Base-by-base conservation (phyloP, 2,888 invertebrate species). In the Andrena dorsata region DNA sequence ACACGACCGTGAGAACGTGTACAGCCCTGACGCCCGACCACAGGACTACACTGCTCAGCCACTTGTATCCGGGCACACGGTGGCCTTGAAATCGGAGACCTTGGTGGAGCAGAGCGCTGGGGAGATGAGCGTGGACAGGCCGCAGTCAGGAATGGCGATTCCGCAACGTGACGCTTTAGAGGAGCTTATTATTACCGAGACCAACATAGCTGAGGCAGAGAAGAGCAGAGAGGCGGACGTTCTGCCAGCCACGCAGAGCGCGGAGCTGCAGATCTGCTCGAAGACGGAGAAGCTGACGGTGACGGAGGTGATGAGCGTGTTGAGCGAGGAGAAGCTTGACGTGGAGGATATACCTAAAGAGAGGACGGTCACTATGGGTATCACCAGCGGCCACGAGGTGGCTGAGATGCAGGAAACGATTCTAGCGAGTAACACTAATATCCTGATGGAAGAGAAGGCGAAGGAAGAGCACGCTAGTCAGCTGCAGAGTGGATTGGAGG, bases 161-260 rank as follows among this genome's bases (percentile, higher is more conserved):
- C 93, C 94, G 76, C 94, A 94, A 76, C 95, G 95, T 91, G 95
- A 95, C 53, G 95, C 95, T 23, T 84, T 95, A 61, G 94, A 95
- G 80, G 95, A 95, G 91, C 94, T 93, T 13, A 76, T 92, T 1
- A 72, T 93, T 10, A 91, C 94, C 2, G 94, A 94, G 84, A 93
- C 94, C 47, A 92, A 94, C 85, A 90, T 95, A 32, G 94, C 94
- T 10, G 94, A 95, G 75, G 94, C 94, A 58, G 93, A 94, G 79
- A 93, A 94, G 90, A 94, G 94, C 0, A 93, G 94, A 80, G 93
- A 93, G 77, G 94, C 94, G 80, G 91, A 94, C 63, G 94, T 94
- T 1, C 90, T 91, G 78, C 92, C 94, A 16, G 90, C 76, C 8
- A 64, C 80, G 51, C 93, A 93, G 35, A 92, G 78, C 32, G 93